These are phyloP conservation scores for Ginglymostoma cirratum DNA, from an alignment of 2,113 vertebrate species.

Conservation along the genomic window DNA sequence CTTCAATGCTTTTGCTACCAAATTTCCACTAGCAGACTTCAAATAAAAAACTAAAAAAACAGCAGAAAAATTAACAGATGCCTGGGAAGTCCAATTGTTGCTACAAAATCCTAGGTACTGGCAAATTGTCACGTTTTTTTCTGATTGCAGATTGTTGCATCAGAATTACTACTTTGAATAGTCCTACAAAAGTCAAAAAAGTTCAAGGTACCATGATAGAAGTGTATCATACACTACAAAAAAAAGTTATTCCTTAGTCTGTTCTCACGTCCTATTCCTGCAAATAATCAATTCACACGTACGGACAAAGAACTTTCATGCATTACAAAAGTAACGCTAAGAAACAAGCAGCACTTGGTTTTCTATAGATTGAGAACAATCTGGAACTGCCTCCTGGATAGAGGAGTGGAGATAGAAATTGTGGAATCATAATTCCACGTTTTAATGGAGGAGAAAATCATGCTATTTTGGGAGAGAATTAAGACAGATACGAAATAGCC, in stretches of 20 bases:
- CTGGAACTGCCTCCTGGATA: too few relatives aligned
- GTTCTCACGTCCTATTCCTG: neutral
- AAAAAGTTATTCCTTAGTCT: neutral
- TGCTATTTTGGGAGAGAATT: too few relatives aligned
- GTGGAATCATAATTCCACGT: too few relatives aligned
- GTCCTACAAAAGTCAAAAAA: neutral
- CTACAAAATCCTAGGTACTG: neutral
- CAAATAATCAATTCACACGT: neutral
- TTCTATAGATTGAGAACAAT: neutral
- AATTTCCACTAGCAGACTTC: neutral
- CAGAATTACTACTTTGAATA: neutral
- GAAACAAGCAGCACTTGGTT: neutral
- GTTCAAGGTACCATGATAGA: neutral
- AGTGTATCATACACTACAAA: neutral
- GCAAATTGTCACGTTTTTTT: neutral
- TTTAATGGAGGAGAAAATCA: too few relatives aligned
- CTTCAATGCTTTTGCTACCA: neutral
- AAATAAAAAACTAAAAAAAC: neutral
- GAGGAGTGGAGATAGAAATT: too few relatives aligned
- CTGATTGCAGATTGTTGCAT: neutral
- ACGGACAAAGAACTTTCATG: neutral
- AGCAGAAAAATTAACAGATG: neutral
- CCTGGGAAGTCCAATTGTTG: neutral
- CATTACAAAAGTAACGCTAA: neutral
- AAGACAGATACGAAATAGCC: too few relatives aligned